phyloP scores from a whole-genome alignment of 2,113 vertebrate species.

The Crotalus tigris region DNA sequence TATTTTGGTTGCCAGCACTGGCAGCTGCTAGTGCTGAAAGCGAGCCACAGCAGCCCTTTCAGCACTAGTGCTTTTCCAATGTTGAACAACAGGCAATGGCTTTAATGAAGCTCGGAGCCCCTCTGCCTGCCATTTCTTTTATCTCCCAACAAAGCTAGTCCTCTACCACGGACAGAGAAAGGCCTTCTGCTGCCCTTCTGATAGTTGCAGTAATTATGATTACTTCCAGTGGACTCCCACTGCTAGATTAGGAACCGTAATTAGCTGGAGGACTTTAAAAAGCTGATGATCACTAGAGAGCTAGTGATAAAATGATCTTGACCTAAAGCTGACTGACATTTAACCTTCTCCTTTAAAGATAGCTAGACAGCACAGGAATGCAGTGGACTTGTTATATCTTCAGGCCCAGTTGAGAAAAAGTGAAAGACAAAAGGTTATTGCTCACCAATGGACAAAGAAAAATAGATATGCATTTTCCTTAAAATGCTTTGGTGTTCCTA shows the following conservation, averaged over 20 bases:
- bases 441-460: not conserved
- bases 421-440: not conserved
- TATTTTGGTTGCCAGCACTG: not conserved
- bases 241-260: not conserved
- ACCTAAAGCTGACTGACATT: constrained; percentile 1
- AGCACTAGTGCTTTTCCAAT: not conserved
- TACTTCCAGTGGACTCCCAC: not conserved
- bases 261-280: not conserved
- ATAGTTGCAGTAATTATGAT: not conserved
- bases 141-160: not conserved
- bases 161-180: not conserved
- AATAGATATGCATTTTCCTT: not conserved
- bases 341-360: not conserved
- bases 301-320: not conserved
- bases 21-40: constrained; percentile 2
- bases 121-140: not conserved
- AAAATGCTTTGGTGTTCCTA: not conserved
- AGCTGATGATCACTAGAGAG: not conserved
- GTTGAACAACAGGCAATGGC: not conserved
- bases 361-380: not conserved
- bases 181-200: not conserved
- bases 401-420: not conserved
- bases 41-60: not conserved
- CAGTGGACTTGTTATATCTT: not conserved
- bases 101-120: not conserved